Evolutionary conservation across 2,888 invertebrate species (phyloP).

Genomic region (Athalia circularis): DNA sequence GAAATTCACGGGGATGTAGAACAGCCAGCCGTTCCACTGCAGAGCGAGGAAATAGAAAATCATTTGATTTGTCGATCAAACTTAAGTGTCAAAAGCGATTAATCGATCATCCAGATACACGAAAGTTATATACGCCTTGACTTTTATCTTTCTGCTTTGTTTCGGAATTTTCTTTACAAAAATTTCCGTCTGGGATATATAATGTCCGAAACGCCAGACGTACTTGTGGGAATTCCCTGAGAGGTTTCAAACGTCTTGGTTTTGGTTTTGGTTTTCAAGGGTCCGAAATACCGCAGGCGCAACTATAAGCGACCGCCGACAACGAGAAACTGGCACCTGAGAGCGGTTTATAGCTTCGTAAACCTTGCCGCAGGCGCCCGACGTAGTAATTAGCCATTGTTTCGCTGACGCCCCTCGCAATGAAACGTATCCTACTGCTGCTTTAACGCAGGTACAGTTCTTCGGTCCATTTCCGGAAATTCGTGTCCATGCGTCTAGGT

Average conservation of each 20-base stretch:
- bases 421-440: constrained; percentile 32
- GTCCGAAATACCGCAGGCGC: constrained; percentile 31
- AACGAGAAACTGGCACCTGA: constrained; percentile 39
- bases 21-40: not conserved
- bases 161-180: not conserved
- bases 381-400: constrained; percentile 50
- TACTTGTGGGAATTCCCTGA: constrained; percentile 1
- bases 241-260: constrained; percentile 24
- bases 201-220: not conserved
- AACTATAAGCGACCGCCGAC: constrained; percentile 30
- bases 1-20: constrained; percentile 14
- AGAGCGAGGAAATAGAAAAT: not conserved
- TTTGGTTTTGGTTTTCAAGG: constrained; percentile 19
- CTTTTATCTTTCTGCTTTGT: not conserved
- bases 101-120: not conserved
- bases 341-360: constrained; percentile 49
- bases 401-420: constrained; percentile 45
- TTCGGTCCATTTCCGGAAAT: constrained; percentile 37
- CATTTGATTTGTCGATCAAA: not conserved
- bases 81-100: too few species aligned
- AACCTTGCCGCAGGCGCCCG: constrained; percentile 47
- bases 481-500: constrained; percentile 22
- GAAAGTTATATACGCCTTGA: not conserved
- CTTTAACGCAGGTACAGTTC: constrained; percentile 10
- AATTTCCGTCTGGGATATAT: not conserved